Evolutionary conservation across 1,140 invertebrate genomes (phyloP).

Genomic region (Trichonephila clavata): DNA sequence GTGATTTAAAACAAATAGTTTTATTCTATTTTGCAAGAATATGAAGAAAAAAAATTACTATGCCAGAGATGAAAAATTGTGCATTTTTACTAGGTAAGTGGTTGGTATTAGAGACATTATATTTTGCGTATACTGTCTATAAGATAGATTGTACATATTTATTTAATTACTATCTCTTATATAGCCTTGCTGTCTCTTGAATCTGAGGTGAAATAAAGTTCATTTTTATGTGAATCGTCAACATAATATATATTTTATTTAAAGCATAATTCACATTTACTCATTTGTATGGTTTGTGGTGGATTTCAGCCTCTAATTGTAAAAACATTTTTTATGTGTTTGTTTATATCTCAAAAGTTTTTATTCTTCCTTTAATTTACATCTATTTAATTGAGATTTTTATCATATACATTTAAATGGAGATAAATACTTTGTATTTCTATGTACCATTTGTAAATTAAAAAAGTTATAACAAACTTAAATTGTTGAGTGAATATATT

Average conservation of each 20-base stretch:
- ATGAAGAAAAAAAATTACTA: constrained; percentile 11
- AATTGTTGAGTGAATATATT: too few species aligned
- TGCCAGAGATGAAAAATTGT: constrained; percentile 42
- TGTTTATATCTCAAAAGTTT: not conserved
- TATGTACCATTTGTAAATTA: too few species aligned
- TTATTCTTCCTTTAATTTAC: not conserved
- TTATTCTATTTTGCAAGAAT: constrained; percentile 66
- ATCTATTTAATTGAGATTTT: not conserved
- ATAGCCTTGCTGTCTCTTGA: constrained; percentile 30
- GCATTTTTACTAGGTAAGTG: constrained; percentile 64
- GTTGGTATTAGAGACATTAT: constrained; percentile 60
- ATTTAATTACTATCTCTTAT: constrained; percentile 49
- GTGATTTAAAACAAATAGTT: constrained; percentile 68
- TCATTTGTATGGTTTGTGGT: constrained; percentile 54
- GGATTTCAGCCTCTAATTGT: constrained; percentile 21
- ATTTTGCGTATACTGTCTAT: constrained; percentile 61
- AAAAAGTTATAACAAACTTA: too few species aligned
- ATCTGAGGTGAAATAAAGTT: constrained; percentile 48
- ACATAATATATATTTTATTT: constrained; percentile 56
- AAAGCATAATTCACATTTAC: constrained; percentile 54
- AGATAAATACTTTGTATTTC: too few species aligned
- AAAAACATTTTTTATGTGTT: not conserved
- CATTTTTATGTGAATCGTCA: constrained; percentile 7
- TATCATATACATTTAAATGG: not conserved
- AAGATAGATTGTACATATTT: constrained; percentile 65